Percentiles rank a stretch among this genome's conserved stretches.
Evolutionary conservation across 2,888 invertebrate genomes (phyloP).

Genomic region (Morpho achilles): DNA sequence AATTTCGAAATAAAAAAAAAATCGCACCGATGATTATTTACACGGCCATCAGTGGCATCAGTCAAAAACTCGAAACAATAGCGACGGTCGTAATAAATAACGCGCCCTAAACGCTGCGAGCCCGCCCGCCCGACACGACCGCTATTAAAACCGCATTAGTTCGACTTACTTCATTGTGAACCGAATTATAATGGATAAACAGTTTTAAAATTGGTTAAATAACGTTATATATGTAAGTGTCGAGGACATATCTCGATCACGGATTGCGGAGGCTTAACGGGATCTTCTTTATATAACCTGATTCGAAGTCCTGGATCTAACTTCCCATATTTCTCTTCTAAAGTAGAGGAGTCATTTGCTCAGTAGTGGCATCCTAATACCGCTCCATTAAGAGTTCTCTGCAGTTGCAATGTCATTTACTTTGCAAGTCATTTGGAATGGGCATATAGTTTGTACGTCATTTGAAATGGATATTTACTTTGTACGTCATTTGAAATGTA

Average conservation of each 20-base stretch:
- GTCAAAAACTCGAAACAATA: conserved; percentile 54
- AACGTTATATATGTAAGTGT: no score
- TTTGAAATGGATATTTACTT: no score
- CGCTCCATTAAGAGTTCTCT: no score
- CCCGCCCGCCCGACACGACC: conserved; percentile 30
- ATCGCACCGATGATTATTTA: conserved; percentile 16
- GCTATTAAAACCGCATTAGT: conserved; percentile 37
- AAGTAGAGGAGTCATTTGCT: neutral
- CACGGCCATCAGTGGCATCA: conserved; percentile 44
- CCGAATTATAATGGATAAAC: conserved; percentile 1
- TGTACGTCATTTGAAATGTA: no score
- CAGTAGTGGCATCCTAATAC: neutral
- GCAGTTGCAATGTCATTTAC: no score
- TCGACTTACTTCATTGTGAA: conserved; percentile 17
- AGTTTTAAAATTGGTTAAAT: no score
- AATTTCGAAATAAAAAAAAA: conserved; percentile 4
- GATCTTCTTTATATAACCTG: no score
- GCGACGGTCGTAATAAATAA: conserved; percentile 60
- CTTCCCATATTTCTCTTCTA: neutral
- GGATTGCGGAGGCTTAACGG: no score
- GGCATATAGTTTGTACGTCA: no score
- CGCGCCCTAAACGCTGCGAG: conserved; percentile 42
- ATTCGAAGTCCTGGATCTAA: no score
- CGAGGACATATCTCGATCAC: no score
- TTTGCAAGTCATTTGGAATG: no score